phyloP scores from a whole-genome alignment of 2,113 vertebrate genomes.

The Sitta europaea region DNA sequence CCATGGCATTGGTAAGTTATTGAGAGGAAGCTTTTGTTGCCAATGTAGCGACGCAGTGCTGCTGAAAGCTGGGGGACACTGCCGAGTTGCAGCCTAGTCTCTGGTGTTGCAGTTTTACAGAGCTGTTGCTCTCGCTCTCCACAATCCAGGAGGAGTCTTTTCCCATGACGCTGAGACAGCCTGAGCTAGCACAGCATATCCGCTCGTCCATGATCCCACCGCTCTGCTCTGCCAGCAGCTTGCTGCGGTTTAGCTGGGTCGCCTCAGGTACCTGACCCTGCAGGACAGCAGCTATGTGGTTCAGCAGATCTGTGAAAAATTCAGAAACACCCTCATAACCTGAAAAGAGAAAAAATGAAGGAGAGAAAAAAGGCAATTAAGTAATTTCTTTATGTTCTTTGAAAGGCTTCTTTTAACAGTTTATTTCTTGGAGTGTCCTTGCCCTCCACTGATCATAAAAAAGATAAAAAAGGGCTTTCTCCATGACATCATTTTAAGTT shows the following conservation, averaged over 20 bases:
- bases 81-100: conserved; percentile 92
- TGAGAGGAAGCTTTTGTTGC: conserved; percentile 97
- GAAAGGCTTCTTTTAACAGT: background rate
- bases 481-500: background rate
- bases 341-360: conserved; percentile 38
- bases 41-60: conserved; percentile 93
- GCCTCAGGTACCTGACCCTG: conserved; percentile 78
- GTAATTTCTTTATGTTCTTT: background rate
- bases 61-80: conserved; percentile 96
- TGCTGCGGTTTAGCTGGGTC: conserved; percentile 71
- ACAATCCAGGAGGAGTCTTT: conserved; percentile 87
- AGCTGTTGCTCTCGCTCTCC: conserved; percentile 76
- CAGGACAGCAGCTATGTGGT: conserved; percentile 89
- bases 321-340: conserved; percentile 95
- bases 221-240: conserved; percentile 65
- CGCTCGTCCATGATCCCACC: conserved; percentile 66
- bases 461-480: background rate
- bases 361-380: background rate
- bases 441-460: background rate
- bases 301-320: conserved; percentile 94
- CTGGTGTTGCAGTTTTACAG: conserved; percentile 85
- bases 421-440: background rate
- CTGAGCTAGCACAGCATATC: conserved; percentile 71
- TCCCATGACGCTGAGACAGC: conserved; percentile 79
- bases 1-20: conserved; percentile 72